phyloP scores from a whole-genome alignment of 2,888 invertebrate genomes.

The Drepana falcataria region DNA sequence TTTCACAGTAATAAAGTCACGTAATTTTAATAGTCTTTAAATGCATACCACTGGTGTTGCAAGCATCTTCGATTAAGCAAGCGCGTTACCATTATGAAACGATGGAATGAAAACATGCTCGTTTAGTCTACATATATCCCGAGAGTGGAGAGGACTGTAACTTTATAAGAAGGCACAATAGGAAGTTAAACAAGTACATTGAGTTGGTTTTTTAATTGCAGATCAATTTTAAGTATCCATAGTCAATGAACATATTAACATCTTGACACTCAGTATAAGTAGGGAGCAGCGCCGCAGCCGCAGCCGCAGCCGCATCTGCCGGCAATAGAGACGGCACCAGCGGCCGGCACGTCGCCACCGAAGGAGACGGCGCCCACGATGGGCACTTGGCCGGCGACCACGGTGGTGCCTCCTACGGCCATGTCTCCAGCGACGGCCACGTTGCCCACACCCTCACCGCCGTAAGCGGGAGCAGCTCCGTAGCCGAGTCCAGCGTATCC shows the following conservation, averaged over 20 bases:
- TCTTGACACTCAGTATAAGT: background rate
- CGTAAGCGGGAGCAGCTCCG: conserved; percentile 11
- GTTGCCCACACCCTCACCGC: conserved; percentile 24
- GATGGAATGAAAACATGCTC: too few species aligned
- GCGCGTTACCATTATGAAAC: too few species aligned
- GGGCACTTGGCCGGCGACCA: conserved; percentile 29
- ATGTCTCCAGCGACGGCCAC: conserved; percentile 23
- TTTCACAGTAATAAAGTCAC: too few species aligned
- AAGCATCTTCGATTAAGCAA: too few species aligned
- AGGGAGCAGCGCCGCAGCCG: conserved; percentile 9
- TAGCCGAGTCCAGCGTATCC: background rate
- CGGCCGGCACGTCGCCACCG: conserved; percentile 20
- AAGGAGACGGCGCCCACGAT: conserved; percentile 28
- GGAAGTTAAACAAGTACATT: too few species aligned
- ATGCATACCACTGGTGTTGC: too few species aligned
- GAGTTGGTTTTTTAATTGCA: background rate
- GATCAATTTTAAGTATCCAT: too few species aligned
- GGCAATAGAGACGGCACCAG: conserved; percentile 25
- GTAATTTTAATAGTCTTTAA: too few species aligned
- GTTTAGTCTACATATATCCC: too few species aligned
- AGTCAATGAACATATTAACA: background rate
- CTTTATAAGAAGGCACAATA: too few species aligned
- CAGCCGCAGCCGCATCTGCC: conserved; percentile 22
- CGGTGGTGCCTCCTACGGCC: conserved; percentile 22
- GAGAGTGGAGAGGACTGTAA: too few species aligned